Evolutionary conservation across 2,113 vertebrate genomes (phyloP).

Genomic region (Tautogolabrus adspersus): DNA sequence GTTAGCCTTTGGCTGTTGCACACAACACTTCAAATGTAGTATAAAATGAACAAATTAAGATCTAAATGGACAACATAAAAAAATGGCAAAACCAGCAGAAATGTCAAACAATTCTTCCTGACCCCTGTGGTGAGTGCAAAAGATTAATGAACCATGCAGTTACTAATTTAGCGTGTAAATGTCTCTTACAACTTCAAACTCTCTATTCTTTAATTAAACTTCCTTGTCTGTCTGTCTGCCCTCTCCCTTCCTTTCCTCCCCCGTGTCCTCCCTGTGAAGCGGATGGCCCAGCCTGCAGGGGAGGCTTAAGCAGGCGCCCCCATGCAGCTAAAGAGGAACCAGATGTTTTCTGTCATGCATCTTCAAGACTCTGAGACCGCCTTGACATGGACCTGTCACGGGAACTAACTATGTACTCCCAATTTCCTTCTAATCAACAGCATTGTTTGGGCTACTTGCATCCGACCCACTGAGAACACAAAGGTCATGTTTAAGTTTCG

Average conservation of each 20-base stretch:
- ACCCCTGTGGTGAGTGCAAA: no score
- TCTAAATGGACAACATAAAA: neutral
- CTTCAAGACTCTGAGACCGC: slow-evolving; percentile 58
- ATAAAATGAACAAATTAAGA: no score
- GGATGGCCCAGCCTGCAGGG: slow-evolving; percentile 69
- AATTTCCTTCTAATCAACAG: slow-evolving; percentile 52
- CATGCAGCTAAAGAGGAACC: slow-evolving; percentile 79
- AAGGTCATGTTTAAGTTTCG: slow-evolving; percentile 11
- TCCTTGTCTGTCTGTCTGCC: slow-evolving; percentile 26
- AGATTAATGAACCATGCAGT: neutral
- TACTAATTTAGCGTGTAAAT: neutral
- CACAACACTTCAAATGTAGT: no score
- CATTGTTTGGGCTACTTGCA: slow-evolving; percentile 25
- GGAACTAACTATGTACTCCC: neutral
- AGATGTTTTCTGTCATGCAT: slow-evolving; percentile 80
- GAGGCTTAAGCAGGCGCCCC: slow-evolving; percentile 68
- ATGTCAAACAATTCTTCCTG: no score
- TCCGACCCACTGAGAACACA: neutral
- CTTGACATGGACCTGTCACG: slow-evolving; percentile 56
- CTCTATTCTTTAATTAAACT: slow-evolving; percentile 54
- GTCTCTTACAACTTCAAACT: neutral
- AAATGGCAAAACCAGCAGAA: neutral
- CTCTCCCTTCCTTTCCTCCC: slow-evolving; percentile 32
- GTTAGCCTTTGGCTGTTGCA: no score
- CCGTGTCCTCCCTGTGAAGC: slow-evolving; percentile 46